Conservation (phyloP, 2,888 invertebrate genomes). For the Ellobium chinense region DNA sequence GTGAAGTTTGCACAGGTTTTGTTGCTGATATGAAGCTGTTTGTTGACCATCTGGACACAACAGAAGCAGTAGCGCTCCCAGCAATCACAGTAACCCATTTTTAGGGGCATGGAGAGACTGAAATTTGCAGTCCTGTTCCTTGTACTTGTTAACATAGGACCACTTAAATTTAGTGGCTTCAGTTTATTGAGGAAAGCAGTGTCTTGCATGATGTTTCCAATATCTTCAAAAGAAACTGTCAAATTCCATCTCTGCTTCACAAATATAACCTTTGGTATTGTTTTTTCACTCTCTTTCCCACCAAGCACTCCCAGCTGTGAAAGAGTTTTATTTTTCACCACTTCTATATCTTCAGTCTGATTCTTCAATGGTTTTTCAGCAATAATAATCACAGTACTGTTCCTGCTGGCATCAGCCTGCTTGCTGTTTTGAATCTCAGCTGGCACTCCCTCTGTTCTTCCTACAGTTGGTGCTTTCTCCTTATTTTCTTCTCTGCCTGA, state of each 20-base stretch:
- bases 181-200: slow-evolving; percentile 67
- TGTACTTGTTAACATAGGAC: slow-evolving; percentile 51
- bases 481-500: not conserved
- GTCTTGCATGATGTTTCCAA: slow-evolving; percentile 70
- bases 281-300: slow-evolving; percentile 51
- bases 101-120: slow-evolving; percentile 53
- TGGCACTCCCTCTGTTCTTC: not conserved
- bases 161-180: slow-evolving; percentile 53
- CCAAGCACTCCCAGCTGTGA: slow-evolving; percentile 67
- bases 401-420: not conserved
- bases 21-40: slow-evolving; percentile 63
- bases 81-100: slow-evolving; percentile 69
- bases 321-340: slow-evolving; percentile 78
- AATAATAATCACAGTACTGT: not conserved
- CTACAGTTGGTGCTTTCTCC: not conserved
- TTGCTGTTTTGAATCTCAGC: no score
- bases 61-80: slow-evolving; percentile 68
- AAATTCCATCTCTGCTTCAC: slow-evolving; percentile 62
- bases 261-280: slow-evolving; percentile 58
- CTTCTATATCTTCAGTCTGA: slow-evolving; percentile 79
- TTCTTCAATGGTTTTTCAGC: slow-evolving; percentile 16
- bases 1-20: slow-evolving; percentile 70
- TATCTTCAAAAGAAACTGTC: slow-evolving; percentile 66
- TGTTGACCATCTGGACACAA: slow-evolving; percentile 65
- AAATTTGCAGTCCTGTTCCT: slow-evolving; percentile 53